A percentile compares a stretch with the other conserved stretches of the same genome.
Conservation (phyloP, 2,113 vertebrate genomes). For the Lophius piscatorius region DNA sequence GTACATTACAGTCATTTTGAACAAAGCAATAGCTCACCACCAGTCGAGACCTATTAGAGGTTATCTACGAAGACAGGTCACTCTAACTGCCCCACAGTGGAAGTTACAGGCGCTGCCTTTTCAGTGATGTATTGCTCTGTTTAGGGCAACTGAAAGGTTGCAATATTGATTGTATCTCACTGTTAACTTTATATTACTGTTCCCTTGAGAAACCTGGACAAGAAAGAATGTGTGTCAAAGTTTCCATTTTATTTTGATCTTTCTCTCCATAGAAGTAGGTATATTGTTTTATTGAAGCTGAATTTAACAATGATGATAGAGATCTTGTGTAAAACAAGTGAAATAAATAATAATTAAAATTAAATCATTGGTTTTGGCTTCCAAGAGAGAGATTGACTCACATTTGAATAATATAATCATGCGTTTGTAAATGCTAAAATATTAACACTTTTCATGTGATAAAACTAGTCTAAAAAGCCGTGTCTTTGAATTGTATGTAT, state of each 20-base stretch:
- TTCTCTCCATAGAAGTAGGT: background rate
- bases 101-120: constrained; percentile 16
- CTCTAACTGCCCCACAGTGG: constrained; percentile 20
- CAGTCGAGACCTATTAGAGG: constrained; percentile 23
- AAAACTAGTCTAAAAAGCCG: too few relatives aligned
- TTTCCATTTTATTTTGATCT: background rate
- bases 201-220: constrained; percentile 4
- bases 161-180: constrained; percentile 15
- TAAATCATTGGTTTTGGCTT: too few relatives aligned
- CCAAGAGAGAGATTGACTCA: too few relatives aligned
- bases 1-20: constrained; percentile 23
- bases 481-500: too few relatives aligned
- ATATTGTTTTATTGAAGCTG: too few relatives aligned
- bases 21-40: constrained; percentile 43
- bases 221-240: background rate
- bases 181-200: constrained; percentile 10
- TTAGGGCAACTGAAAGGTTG: constrained; percentile 23
- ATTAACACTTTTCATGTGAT: too few relatives aligned
- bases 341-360: too few relatives aligned
- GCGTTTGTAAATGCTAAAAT: too few relatives aligned
- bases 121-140: constrained; percentile 33
- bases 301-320: too few relatives aligned
- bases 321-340: too few relatives aligned
- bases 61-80: constrained; percentile 33
- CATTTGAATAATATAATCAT: too few relatives aligned